A percentile compares a stretch with the other conserved stretches of the same genome.
Evolutionary conservation across 2,888 invertebrate genomes (phyloP).

Genomic region (Pseudococcus jackbeardsleyi): DNA sequence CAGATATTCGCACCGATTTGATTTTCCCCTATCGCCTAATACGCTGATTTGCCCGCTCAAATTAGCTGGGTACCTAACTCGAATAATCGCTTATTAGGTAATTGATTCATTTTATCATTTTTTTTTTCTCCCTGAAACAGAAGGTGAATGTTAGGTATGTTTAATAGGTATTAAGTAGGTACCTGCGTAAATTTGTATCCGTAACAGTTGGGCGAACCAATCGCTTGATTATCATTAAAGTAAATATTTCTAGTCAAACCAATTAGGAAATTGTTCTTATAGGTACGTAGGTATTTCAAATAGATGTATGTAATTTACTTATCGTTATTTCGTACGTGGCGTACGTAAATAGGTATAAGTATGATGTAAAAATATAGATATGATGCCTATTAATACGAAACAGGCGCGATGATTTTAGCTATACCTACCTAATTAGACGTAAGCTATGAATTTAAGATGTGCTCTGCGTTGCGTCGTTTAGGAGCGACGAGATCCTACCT

Average conservation of each 20-base stretch:
- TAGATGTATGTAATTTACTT: neutral
- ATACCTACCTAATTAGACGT: neutral
- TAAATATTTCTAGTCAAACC: constrained; percentile 30
- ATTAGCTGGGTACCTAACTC: too few relatives aligned
- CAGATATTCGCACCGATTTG: too few relatives aligned
- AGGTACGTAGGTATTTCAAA: neutral
- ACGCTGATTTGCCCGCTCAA: too few relatives aligned
- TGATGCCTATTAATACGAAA: too few relatives aligned
- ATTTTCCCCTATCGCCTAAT: too few relatives aligned
- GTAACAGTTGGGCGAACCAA: neutral
- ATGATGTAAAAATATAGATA: too few relatives aligned
- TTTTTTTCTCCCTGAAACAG: neutral
- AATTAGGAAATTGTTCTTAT: constrained; percentile 14
- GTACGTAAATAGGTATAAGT: too few relatives aligned
- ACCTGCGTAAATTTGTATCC: neutral
- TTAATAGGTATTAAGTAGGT: neutral
- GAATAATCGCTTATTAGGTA: neutral
- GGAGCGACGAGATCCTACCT: neutral
- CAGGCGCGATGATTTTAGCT: neutral
- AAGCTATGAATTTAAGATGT: neutral
- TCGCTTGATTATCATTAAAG: neutral
- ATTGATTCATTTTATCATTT: neutral
- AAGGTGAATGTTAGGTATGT: neutral
- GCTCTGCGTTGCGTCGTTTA: neutral
- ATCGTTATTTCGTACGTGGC: neutral